Percentiles rank a stretch among this genome's conserved stretches.
Evolutionary conservation across 2,797 vertebrate species (phyloP).

Genomic region (Cossypha caffra): DNA sequence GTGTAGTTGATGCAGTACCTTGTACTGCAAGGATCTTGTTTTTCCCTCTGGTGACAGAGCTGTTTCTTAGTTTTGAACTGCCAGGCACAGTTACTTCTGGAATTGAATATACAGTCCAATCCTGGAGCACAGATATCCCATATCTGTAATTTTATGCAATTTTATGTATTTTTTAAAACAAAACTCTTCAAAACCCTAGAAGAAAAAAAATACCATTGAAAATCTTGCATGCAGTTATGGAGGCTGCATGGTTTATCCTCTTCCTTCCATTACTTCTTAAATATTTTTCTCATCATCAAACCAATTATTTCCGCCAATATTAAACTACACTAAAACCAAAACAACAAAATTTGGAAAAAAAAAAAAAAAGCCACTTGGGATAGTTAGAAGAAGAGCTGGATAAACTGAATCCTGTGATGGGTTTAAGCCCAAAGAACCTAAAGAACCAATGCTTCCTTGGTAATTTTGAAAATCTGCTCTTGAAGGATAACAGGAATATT

Average conservation of each 20-base stretch:
- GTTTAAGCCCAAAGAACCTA: background rate
- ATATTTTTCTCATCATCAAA: background rate
- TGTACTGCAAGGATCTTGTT: background rate
- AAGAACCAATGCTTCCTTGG: background rate
- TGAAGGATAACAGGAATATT: background rate
- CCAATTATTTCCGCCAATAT: background rate
- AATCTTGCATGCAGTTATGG: background rate
- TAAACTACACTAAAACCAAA: background rate
- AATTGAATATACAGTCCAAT: background rate
- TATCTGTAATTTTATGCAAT: background rate
- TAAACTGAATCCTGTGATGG: background rate
- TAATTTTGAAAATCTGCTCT: background rate
- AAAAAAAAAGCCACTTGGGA: background rate
- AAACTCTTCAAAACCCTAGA: background rate
- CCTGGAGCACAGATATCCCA: background rate
- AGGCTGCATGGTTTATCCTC: background rate
- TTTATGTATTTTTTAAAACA: background rate
- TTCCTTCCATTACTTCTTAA: background rate
- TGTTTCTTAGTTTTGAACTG: background rate
- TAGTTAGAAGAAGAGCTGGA: background rate
- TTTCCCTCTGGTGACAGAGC: background rate
- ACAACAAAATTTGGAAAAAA: accelerated
- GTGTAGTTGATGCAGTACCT: background rate
- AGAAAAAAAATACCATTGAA: background rate
- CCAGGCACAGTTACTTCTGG: background rate